Evolutionary conservation across 2,888 invertebrate species (phyloP), one percentile per base, ranked within the genome.

Genomic region (Tricholauxania praeusta): DNA sequence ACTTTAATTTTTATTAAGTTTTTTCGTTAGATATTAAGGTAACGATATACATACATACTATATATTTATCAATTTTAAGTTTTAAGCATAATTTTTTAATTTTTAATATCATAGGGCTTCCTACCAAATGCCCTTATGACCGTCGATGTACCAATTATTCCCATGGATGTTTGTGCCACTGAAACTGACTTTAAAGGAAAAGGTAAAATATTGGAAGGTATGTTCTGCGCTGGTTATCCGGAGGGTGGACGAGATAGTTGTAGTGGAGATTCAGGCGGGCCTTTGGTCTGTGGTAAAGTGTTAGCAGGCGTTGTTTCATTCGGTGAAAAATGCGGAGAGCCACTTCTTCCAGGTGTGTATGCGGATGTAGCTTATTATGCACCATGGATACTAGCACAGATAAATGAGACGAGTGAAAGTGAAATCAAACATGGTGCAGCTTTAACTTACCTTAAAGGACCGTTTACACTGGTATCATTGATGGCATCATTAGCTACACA

Each of bases 101-200:
- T n/a, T n/a, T n/a, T n/a, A n/a, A n/a, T n/a, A n/a, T n/a, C n/a
- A n/a, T n/a, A n/a, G n/a, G n/a, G n/a, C n/a, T n/a, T n/a, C n/a
- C n/a, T n/a, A n/a, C n/a, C n/a, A n/a, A n/a, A n/a, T n/a, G n/a
- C n/a, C n/a, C 78, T 85, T 6, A 81, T 82, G 81, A 78, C 80
- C 6, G 70, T 82, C 55, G 81, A 85, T 71, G 80, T 85, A 53
- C 82, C 85, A 10, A 77, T 83, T 15, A 77, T 85, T 12, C 74
- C 76, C 17, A 76, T 78, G 12, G 7, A 70, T 47, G 72, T 77
- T 14, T 83, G 83, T 72, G 59, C 78, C 1, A 91, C 81, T 10
- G 80, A 80, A 2, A 80, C 78, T 12, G 72, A 73, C 0, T 65
- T 28, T 32, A 52, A 59, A 63, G 74, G n/a, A n/a, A n/a, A 75